A percentile compares a stretch with the other conserved stretches of the same genome.
These are phyloP conservation scores for Enteromius treurensis DNA, from an alignment of 2,797 vertebrate species.

Conservation along the genomic window DNA sequence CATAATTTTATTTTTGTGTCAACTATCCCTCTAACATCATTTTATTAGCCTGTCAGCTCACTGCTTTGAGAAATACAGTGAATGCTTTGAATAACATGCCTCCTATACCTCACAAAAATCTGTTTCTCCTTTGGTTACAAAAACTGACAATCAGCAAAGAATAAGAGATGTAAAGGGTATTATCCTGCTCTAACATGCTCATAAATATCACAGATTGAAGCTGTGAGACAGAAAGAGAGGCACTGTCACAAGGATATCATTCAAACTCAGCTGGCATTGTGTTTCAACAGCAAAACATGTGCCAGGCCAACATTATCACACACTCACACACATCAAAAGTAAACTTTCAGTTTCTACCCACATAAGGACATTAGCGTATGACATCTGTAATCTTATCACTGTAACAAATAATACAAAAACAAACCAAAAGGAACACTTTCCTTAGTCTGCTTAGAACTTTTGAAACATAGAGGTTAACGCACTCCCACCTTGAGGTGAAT, in stretches of 20 bases:
- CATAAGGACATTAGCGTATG: neutral
- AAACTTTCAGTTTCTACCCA: conserved; percentile 1
- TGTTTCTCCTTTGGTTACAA: conserved; percentile 59
- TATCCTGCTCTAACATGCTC: conserved; percentile 38
- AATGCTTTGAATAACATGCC: conserved; percentile 70
- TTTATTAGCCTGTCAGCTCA: conserved; percentile 81
- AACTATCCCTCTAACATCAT: conserved; percentile 74
- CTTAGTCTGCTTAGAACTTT: neutral
- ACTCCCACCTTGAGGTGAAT: conserved; percentile 49
- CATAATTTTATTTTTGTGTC: neutral
- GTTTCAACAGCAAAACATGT: neutral
- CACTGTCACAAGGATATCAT: conserved; percentile 5
- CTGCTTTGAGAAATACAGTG: conserved; percentile 65
- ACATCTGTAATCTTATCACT: neutral
- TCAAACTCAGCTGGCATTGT: conserved; percentile 16
- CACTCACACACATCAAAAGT: conserved; percentile 11
- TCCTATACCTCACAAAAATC: conserved; percentile 55
- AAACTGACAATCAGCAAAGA: conserved; percentile 39
- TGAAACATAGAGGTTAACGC: conserved; percentile 1
- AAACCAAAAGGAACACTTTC: neutral
- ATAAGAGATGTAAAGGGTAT: conserved; percentile 50
- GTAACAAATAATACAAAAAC: neutral
- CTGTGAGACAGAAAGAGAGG: conserved; percentile 27
- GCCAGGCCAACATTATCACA: conserved; percentile 3
- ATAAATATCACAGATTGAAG: conserved; percentile 28